Conservation (phyloP, 1,140 invertebrate species). For the Lepidotrigona ventralis region DNA sequence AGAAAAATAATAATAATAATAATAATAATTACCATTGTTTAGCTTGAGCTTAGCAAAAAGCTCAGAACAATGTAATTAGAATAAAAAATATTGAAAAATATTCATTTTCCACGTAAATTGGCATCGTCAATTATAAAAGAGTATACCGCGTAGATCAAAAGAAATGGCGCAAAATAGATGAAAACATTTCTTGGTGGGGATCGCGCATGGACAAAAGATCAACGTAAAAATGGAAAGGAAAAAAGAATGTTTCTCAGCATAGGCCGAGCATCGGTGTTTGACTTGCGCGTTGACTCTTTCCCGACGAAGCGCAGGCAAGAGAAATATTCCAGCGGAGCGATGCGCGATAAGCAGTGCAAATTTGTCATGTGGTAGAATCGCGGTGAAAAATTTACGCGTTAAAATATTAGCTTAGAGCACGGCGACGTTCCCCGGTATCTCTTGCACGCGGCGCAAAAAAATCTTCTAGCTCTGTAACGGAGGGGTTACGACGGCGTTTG, state of each 20-base stretch:
- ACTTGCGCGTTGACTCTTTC: background rate
- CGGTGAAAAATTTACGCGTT: constrained; percentile 62
- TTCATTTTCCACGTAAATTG: too few species aligned
- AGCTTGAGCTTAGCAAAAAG: too few species aligned
- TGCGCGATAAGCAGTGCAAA: constrained; percentile 75
- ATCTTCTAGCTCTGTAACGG: constrained; percentile 27
- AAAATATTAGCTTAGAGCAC: constrained; percentile 71
- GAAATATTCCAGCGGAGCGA: background rate
- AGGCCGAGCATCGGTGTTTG: background rate
- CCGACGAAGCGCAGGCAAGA: background rate
- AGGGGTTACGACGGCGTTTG: constrained; percentile 7
- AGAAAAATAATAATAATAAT: too few species aligned
- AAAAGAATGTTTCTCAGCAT: background rate
- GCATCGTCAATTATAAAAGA: too few species aligned
- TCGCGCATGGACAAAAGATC: background rate
- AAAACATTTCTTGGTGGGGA: too few species aligned
- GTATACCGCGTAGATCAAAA: too few species aligned
- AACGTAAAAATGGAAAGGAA: background rate
- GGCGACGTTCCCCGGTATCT: constrained; percentile 48
- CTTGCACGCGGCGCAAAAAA: constrained; percentile 45
- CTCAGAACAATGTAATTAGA: too few species aligned
- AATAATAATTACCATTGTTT: too few species aligned
- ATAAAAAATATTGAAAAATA: too few species aligned
- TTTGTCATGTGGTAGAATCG: constrained; percentile 65
- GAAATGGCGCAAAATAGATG: too few species aligned